Evolutionary conservation across 1,140 invertebrate species (phyloP), one percentile per base, ranked within the genome.

Genomic region (Megathymus violae): DNA sequence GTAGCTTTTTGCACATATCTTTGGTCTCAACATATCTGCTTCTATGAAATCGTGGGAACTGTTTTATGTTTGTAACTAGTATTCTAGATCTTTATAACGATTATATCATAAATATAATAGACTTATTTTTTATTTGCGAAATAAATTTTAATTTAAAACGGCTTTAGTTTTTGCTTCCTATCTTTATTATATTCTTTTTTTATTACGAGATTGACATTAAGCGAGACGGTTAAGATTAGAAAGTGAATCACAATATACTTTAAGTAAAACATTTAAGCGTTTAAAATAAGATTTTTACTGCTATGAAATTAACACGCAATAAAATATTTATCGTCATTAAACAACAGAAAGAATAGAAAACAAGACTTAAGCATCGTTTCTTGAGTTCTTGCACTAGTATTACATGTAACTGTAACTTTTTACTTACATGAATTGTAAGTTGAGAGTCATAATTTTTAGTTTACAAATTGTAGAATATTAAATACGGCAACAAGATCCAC

Each of bases 1-100:
- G 31, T 59, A 43, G 34, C 1, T 16, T 9, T n/a, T 27, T 61
- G 43, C 56, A 75, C 73, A 82, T 80, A 83, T 85, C 75, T 63
- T 25, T 41, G 58, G 68, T 44, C 0, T 64, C 64, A 70, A 78
- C 80, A 84, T 85, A 83, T 85, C 79, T 87, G 82, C 82, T 84
- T 82, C 82, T 84, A 85, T 80, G 78, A 67, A 77, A 76, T 71
- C 72, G 50, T 64, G 19, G 31, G 47, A 48, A 64, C 38, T 34
- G 38, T 61, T 41, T 43, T 54, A 52, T 43, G 56, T 62, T 58
- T 67, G 56, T 62, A 67, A 58, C 50, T 61, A 69, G 59, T 22
- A 43, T 62, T 66, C 59, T 44, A 56, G 27, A 64, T 63, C 60
- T 59, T 60, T 43, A 16, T 63, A 54, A 61, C 40, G 46, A 62